These are phyloP conservation scores for Toxostoma redivivum DNA, from an alignment of 2,113 vertebrate species.

Conservation along the genomic window DNA sequence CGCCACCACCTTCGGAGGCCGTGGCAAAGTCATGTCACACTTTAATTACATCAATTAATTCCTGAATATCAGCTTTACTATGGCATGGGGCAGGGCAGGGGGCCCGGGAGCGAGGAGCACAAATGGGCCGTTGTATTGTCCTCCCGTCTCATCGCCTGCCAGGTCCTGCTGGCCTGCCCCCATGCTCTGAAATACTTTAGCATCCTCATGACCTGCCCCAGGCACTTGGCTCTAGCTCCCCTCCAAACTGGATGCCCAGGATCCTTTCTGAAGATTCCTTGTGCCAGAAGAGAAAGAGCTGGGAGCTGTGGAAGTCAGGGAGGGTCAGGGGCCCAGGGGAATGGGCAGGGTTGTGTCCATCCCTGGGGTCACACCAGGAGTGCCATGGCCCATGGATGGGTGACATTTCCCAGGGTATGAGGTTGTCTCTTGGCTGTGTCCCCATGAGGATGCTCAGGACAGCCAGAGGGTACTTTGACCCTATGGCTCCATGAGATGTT, in stretches of 20 bases:
- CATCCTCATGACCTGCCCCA: not conserved
- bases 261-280: not conserved
- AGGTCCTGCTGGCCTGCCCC: slow-evolving; percentile 5
- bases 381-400: not conserved
- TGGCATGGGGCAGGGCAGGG: not conserved
- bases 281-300: not conserved
- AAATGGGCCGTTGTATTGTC: slow-evolving; percentile 14
- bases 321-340: not conserved
- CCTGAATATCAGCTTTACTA: slow-evolving; percentile 27
- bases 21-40: slow-evolving; percentile 36
- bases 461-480: not conserved
- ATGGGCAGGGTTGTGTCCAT: not conserved
- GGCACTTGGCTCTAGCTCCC: not conserved
- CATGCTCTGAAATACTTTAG: not conserved
- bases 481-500: not conserved
- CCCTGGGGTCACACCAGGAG: not conserved
- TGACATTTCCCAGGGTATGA: not conserved
- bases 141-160: slow-evolving; percentile 18
- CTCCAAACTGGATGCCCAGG: not conserved
- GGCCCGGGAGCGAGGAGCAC: not conserved
- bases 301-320: not conserved
- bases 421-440: not conserved
- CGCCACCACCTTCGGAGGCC: not conserved
- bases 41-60: slow-evolving; percentile 54
- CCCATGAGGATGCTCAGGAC: not conserved